Conservation (phyloP, 2,113 vertebrate genomes). For the Gavia stellata region DNA sequence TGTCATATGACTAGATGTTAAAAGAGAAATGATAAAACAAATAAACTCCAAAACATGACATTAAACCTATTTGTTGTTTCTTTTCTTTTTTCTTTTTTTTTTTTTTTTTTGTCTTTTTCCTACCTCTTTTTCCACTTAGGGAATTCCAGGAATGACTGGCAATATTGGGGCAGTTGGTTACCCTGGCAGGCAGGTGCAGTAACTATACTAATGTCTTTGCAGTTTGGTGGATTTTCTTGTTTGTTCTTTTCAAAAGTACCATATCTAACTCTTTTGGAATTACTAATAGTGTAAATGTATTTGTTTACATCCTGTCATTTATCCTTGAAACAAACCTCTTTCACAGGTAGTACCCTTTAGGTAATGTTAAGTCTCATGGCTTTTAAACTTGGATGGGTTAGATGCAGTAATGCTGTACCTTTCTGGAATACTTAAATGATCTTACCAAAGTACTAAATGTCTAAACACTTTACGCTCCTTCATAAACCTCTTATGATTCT, state of each 20-base stretch:
- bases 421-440: neutral
- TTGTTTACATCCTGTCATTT: neutral
- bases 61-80: neutral
- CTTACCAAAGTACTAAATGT: neutral
- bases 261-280: neutral
- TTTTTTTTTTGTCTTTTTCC: too few species aligned
- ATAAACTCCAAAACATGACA: neutral
- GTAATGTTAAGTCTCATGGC: neutral
- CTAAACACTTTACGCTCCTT: neutral
- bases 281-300: neutral
- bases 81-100: neutral
- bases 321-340: neutral
- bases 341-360: neutral
- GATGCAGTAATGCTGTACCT: neutral
- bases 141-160: slow-evolving; percentile 84
- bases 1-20: neutral
- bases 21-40: neutral
- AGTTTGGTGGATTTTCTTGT: neutral
- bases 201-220: slow-evolving; percentile 72
- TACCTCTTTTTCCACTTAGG: slow-evolving; percentile 68
- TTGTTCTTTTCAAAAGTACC: neutral
- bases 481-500: neutral
- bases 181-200: slow-evolving; percentile 99
- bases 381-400: neutral
- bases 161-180: slow-evolving; percentile 86